Conservation (phyloP, 2,888 invertebrate species). For the Pristionchus maxplancki region DNA sequence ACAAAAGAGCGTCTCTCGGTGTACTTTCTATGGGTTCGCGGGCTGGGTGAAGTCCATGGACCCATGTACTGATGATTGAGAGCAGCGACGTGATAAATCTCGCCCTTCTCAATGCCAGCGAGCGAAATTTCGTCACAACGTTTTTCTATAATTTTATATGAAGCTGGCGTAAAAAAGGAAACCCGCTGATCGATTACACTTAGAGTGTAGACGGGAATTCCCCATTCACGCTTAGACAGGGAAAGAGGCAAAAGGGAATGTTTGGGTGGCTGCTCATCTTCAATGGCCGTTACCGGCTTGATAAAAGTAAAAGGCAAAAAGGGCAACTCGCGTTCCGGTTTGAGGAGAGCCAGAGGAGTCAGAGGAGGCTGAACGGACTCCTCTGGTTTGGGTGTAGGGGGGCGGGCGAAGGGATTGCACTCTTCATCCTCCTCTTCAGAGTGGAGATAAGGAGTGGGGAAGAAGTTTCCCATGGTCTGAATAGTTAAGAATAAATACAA, state of each 20-base stretch:
- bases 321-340: neutral
- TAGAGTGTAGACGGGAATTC: neutral
- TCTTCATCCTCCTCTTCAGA: neutral
- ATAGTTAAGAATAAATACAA: too few species aligned
- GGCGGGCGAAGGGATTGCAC: neutral
- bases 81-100: neutral
- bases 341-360: neutral
- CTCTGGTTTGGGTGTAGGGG: neutral
- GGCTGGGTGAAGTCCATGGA: neutral
- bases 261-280: neutral
- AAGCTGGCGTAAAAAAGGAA: neutral
- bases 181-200: neutral
- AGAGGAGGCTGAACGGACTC: neutral
- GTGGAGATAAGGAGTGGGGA: neutral
- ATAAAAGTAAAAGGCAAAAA: neutral
- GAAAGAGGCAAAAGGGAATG: neutral
- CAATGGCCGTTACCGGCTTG: neutral
- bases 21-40: neutral
- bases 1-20: neutral
- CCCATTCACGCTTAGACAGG: neutral
- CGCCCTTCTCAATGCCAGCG: too few species aligned
- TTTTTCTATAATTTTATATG: neutral
- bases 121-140: neutral
- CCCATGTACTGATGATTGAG: neutral
- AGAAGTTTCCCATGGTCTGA: neutral